phyloP scores from a whole-genome alignment of 2,113 vertebrate genomes.

The Nasalis larvatus region DNA sequence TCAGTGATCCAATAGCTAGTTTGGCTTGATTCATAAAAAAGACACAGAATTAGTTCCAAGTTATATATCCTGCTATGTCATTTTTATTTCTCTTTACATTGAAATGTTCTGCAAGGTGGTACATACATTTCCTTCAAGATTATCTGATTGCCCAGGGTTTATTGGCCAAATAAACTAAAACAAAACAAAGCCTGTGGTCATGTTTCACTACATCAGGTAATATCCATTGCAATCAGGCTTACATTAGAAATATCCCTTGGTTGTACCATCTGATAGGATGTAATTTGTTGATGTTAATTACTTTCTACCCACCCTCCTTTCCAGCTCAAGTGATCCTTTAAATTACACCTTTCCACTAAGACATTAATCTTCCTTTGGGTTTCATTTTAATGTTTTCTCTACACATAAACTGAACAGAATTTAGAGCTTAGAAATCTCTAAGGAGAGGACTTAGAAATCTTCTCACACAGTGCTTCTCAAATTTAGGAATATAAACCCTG shows the following conservation, averaged over 20 bases:
- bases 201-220: not conserved
- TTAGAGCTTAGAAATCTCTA: not conserved
- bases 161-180: not conserved
- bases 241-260: not conserved
- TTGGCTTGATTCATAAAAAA: not conserved
- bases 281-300: slow-evolving; percentile 25
- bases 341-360: not conserved
- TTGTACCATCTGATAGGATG: not conserved
- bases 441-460: not conserved
- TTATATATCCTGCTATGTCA: too few species aligned
- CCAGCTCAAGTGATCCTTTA: slow-evolving; percentile 13
- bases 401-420: not conserved
- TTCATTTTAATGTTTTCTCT: slow-evolving; percentile 35
- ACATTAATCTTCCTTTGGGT: not conserved
- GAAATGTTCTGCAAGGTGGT: not conserved
- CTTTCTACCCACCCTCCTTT: not conserved
- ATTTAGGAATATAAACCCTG: not conserved
- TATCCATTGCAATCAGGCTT: not conserved
- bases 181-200: not conserved
- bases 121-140: not conserved
- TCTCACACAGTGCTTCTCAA: not conserved
- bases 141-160: not conserved
- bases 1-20: not conserved
- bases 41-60: not conserved
- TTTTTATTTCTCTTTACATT: not conserved